These are phyloP conservation scores for Drosophila nigromelanica DNA, from an alignment of 1,140 invertebrate species.

Conservation along the genomic window DNA sequence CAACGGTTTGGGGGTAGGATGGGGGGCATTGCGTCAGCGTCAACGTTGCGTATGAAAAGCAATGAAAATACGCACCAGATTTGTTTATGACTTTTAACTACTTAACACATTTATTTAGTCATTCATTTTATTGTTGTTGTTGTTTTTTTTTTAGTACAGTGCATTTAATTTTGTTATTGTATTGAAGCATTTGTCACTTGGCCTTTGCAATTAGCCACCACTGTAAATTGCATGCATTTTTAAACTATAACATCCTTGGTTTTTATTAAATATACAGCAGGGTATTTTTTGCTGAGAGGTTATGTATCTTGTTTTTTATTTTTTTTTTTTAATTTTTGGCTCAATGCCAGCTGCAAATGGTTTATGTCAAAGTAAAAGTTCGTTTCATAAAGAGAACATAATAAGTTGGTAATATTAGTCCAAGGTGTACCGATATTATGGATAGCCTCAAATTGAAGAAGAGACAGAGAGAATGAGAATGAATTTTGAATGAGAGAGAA, in stretches of 20 bases:
- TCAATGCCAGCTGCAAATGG: conserved; percentile 45
- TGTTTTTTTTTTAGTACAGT: conserved; percentile 15
- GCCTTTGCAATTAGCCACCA: conserved; percentile 20
- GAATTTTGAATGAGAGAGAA: no score
- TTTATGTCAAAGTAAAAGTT: conserved; percentile 33
- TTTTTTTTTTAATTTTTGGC: conserved; percentile 32
- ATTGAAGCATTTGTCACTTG: conserved; percentile 7
- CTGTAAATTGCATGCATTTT: conserved; percentile 15
- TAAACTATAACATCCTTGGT: not conserved
- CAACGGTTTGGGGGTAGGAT: not conserved
- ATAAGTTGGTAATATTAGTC: not conserved
- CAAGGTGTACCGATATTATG: not conserved
- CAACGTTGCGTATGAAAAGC: conserved; percentile 49
- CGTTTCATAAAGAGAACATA: conserved; percentile 16
- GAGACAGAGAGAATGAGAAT: no score
- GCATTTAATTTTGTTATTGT: conserved; percentile 27
- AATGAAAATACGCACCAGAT: conserved; percentile 45
- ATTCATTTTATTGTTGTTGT: conserved; percentile 25
- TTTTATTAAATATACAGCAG: not conserved
- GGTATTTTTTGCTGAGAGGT: not conserved
- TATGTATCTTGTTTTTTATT: conserved; percentile 1
- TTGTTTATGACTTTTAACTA: conserved; percentile 44
- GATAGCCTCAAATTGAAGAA: not conserved
- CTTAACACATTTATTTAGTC: conserved; percentile 51
- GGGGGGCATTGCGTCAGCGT: conserved; percentile 53